Evolutionary conservation across 2,113 vertebrate genomes (phyloP).

Genomic region (Camelus bactrianus): DNA sequence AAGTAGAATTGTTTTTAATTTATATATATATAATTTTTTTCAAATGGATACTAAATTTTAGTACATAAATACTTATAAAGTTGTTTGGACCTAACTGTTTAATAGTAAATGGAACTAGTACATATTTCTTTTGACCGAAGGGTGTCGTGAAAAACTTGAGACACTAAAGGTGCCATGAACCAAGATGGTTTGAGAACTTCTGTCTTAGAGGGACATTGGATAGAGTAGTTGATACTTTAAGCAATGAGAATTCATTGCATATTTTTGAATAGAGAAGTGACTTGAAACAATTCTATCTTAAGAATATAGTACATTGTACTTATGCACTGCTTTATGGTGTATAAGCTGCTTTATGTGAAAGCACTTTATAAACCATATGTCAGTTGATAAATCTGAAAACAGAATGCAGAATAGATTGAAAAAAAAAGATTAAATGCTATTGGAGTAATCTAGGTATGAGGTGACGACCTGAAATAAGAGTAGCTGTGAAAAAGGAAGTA

Average conservation of each 20-base stretch:
- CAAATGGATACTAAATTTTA: neutral
- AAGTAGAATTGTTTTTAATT: neutral
- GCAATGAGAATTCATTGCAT: neutral
- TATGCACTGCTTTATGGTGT: neutral
- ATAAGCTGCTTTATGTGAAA: neutral
- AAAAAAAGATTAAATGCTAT: neutral
- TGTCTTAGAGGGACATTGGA: neutral
- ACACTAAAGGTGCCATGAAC: neutral
- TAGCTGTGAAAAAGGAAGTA: neutral
- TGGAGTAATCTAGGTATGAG: neutral
- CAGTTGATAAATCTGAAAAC: neutral
- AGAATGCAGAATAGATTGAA: neutral
- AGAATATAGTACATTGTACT: neutral
- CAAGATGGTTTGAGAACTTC: neutral
- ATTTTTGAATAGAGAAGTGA: neutral
- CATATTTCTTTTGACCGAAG: neutral
- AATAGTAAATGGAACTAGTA: neutral
- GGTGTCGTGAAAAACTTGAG: neutral
- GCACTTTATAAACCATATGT: neutral
- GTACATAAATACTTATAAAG: neutral
- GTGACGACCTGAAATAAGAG: neutral
- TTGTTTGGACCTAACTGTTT: neutral
- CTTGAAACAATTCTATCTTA: slow-evolving; percentile 16
- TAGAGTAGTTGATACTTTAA: neutral
- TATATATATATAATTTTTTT: neutral